phyloP scores from a whole-genome alignment of 2,888 invertebrate species.

The Drosophila rellima region DNA sequence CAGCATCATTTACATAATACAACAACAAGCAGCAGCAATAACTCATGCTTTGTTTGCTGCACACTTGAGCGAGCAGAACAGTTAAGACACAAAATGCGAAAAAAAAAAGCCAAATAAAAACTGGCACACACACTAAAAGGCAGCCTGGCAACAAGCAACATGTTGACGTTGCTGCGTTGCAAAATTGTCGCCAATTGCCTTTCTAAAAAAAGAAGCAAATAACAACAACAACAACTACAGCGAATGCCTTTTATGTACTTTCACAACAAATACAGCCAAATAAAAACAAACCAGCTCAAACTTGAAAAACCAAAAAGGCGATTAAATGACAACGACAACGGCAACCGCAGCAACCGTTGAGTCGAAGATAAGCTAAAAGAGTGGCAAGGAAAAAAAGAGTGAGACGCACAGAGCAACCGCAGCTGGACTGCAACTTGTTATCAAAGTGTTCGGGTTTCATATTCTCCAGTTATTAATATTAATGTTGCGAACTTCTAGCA shows the following conservation, averaged over 20 bases:
- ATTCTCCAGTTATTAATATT: conserved; percentile 6
- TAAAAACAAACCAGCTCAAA: conserved; percentile 64
- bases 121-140: conserved; percentile 55
- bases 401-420: background rate
- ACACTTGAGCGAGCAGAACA: conserved; percentile 54
- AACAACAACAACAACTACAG: conserved; percentile 18
- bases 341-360: conserved; percentile 5
- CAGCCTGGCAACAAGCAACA: conserved; percentile 57
- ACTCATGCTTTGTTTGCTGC: conserved; percentile 45
- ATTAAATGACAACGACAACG: conserved; percentile 47
- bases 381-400: background rate
- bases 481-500: conserved; percentile 34
- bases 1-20: conserved; percentile 60
- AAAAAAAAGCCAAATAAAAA: conserved; percentile 39
- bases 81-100: conserved; percentile 17
- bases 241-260: conserved; percentile 65
- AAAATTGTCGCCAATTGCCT: conserved; percentile 71
- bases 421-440: conserved; percentile 7
- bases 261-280: conserved; percentile 55
- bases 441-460: conserved; percentile 4
- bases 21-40: conserved; percentile 33
- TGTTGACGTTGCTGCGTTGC: conserved; percentile 28
- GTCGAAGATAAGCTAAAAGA: conserved; percentile 8
- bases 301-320: conserved; percentile 62
- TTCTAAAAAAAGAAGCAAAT: conserved; percentile 69